Evolutionary conservation across 2,888 invertebrate species (phyloP).

Genomic region (Galerucella calmariensis): DNA sequence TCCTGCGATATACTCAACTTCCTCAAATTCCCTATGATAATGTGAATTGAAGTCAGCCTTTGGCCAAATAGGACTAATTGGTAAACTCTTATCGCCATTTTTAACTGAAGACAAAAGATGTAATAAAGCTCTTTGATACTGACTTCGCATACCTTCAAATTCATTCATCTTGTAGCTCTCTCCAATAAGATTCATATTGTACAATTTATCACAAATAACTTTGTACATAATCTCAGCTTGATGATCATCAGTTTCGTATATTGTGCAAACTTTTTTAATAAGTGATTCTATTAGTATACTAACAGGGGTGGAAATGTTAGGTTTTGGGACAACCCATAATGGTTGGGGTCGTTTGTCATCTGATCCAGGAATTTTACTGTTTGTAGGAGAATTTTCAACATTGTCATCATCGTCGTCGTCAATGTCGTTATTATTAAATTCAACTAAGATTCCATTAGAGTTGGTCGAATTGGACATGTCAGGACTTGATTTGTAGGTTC

Average conservation of each 20-base stretch:
- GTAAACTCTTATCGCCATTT: constrained; percentile 68
- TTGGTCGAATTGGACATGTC: constrained; percentile 32
- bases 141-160: constrained; percentile 76
- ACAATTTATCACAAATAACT: constrained; percentile 75
- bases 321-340: constrained; percentile 33
- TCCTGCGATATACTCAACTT: constrained; percentile 75
- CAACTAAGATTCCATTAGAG: constrained; percentile 29
- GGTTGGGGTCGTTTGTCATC: constrained; percentile 32
- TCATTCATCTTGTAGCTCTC: constrained; percentile 76
- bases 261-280: constrained; percentile 74
- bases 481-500: constrained; percentile 26
- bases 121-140: constrained; percentile 75
- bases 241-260: constrained; percentile 71
- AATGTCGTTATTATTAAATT: constrained; percentile 30
- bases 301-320: constrained; percentile 68
- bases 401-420: constrained; percentile 34
- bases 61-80: constrained; percentile 68
- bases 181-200: constrained; percentile 77
- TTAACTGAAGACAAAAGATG: constrained; percentile 73
- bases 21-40: constrained; percentile 77
- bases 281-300: constrained; percentile 78
- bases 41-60: constrained; percentile 70
- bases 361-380: constrained; percentile 23
- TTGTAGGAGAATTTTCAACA: constrained; percentile 26
- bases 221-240: constrained; percentile 73